phyloP scores from a whole-genome alignment of 1,140 invertebrate genomes.

The Drosophila dunni region DNA sequence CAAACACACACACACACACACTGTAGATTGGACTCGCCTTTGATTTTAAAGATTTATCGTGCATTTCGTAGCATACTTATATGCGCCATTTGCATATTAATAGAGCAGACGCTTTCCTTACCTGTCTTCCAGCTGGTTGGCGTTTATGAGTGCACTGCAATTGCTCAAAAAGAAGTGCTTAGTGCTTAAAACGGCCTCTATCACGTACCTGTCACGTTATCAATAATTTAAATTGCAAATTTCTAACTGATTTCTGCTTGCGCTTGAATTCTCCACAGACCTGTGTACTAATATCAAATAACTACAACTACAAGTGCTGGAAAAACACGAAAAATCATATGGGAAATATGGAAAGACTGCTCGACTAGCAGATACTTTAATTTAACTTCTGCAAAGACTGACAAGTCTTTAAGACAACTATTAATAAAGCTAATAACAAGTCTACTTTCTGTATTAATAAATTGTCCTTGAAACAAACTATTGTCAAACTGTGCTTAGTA shows the following conservation, averaged over 20 bases:
- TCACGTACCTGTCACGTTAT: constrained; percentile 50
- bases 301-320: constrained; percentile 43
- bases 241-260: constrained; percentile 40
- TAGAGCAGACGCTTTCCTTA: constrained; percentile 48
- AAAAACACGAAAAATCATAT: constrained; percentile 42
- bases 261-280: constrained; percentile 38
- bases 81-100: constrained; percentile 79
- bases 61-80: constrained; percentile 75
- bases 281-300: constrained; percentile 54
- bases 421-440: no score
- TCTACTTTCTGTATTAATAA: no score
- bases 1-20: constrained; percentile 4
- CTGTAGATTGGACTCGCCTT: constrained; percentile 46
- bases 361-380: background rate
- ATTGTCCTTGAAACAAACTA: no score
- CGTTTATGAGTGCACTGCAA: constrained; percentile 45
- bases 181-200: background rate
- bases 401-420: no score
- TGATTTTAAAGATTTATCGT: constrained; percentile 82
- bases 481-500: background rate
- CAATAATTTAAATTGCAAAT: constrained; percentile 75
- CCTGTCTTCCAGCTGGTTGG: constrained; percentile 38
- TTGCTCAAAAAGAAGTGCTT: constrained; percentile 19
- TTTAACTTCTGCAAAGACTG: no score
- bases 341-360: constrained; percentile 12